Percentiles rank a stretch among this genome's conserved stretches.
Conservation (phyloP, 2,888 invertebrate species). For the Petrolisthes manimaculis region DNA sequence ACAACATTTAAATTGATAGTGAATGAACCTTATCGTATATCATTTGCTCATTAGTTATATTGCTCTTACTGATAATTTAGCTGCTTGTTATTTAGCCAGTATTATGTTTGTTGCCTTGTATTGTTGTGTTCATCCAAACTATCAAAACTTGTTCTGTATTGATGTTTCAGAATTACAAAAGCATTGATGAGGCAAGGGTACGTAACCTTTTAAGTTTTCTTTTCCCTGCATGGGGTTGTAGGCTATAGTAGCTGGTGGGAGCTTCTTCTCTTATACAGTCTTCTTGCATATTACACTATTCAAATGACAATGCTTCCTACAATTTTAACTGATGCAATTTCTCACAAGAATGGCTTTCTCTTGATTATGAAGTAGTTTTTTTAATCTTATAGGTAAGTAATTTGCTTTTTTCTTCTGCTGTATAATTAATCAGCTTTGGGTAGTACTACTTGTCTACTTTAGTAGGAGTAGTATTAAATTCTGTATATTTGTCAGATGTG, state of each 20-base stretch:
- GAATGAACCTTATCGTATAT: slow-evolving; percentile 14
- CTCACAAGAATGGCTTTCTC: too few species aligned
- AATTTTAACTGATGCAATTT: too few species aligned
- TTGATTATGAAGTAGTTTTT: too few species aligned
- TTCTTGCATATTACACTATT: too few species aligned
- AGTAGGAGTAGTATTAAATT: slow-evolving; percentile 31
- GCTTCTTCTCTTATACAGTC: too few species aligned
- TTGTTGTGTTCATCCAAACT: slow-evolving; percentile 37
- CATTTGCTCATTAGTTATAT: background rate
- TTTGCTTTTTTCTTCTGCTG: too few species aligned
- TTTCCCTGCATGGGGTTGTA: slow-evolving; percentile 52
- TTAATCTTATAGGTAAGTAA: too few species aligned
- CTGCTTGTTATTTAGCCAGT: slow-evolving; percentile 22
- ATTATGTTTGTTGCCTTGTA: slow-evolving; percentile 15
- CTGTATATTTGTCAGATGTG: background rate
- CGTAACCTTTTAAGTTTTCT: slow-evolving; percentile 53
- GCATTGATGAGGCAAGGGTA: slow-evolving; percentile 54
- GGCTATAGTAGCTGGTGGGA: background rate
- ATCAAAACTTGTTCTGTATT: slow-evolving; percentile 58
- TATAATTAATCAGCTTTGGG: too few species aligned
- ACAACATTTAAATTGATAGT: background rate
- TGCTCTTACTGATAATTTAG: slow-evolving; percentile 32
- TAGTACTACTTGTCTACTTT: background rate
- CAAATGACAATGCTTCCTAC: too few species aligned
- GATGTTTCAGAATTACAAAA: slow-evolving; percentile 63